Evolutionary conservation across 2,888 invertebrate species (phyloP).

Genomic region (Rhogogaster chlorosoma): DNA sequence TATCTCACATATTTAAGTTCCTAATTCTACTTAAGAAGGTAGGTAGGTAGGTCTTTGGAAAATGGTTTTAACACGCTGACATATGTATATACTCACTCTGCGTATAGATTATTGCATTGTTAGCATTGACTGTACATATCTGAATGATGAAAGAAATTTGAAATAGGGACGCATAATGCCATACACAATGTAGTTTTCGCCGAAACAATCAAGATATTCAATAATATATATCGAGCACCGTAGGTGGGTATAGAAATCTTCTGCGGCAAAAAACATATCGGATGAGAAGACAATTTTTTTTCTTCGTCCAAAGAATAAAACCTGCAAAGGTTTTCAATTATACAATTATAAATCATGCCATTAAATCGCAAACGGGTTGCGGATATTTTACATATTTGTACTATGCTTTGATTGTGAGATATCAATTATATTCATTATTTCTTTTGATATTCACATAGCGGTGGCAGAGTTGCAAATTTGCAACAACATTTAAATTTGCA

Average conservation of each 20-base stretch:
- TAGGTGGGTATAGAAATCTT: not conserved
- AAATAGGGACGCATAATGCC: not conserved
- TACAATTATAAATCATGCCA: slow-evolving; percentile 9
- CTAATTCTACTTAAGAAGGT: slow-evolving; percentile 29
- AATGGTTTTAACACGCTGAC: slow-evolving; percentile 19
- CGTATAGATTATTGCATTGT: slow-evolving; percentile 24
- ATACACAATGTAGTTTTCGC: not conserved
- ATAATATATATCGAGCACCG: not conserved
- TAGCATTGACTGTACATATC: slow-evolving; percentile 33
- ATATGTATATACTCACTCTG: not conserved
- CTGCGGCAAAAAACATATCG: not conserved
- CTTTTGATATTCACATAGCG: slow-evolving; percentile 33
- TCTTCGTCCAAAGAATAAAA: not conserved
- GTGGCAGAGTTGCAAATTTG: slow-evolving; percentile 27
- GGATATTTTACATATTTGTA: slow-evolving; percentile 50
- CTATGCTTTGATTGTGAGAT: slow-evolving; percentile 49
- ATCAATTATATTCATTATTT: slow-evolving; percentile 33
- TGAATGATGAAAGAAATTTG: not conserved
- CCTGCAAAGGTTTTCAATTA: not conserved
- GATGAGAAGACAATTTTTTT: not conserved
- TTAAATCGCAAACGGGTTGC: slow-evolving; percentile 5
- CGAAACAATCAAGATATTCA: slow-evolving; percentile 3
- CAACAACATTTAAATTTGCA: slow-evolving; percentile 15
- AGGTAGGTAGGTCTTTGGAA: slow-evolving; percentile 14
- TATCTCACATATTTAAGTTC: slow-evolving; percentile 19